Evolutionary conservation across 2,113 vertebrate genomes (phyloP), one percentile per base, ranked within the genome.

Genomic region (Actinemys pallida): DNA sequence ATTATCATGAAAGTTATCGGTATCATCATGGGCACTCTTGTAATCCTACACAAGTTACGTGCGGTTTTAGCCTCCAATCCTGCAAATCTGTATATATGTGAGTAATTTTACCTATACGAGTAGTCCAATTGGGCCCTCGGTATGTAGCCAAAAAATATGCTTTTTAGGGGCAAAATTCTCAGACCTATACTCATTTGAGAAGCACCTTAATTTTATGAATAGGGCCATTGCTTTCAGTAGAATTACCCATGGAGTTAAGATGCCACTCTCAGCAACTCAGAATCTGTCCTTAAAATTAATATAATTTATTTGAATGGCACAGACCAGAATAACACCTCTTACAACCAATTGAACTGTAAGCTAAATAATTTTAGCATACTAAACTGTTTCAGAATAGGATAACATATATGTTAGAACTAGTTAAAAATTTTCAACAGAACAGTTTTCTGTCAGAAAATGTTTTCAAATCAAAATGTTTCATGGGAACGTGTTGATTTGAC

Each of bases 331-430:
- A 35, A 35, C 13, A 53, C 59, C 8, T 76, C 83, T 92, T 59
- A 10, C 14, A 92, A 53, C n/a, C 56, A 80, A 78, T 35, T 85
- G 29, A 4, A 59, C 83, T 76, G 16, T 69, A 92, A 84, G 95
- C 80, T 86, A 90, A 93, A 78, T 17, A 84, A 42, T 93, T 94
- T 89, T 56, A 87, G 78, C 27, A 91, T 42, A 93, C 45, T 42
- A 54, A 88, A 89, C 49, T 84, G 13, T 39, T 88, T 85, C 50
- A 82, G 59, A 75, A 92, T 87, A 93, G 16, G 57, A 57, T 62
- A 75, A 29, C 24, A 1, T 35, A 35, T 24, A 22, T 72, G 17
- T 72, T 39, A 72, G 65, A 72, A n/a, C 65, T 72, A 72, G 35
- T 72, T 39, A 72, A n/a, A 72, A 72, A 3, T 72, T 72, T 75